phyloP scores from a whole-genome alignment of 1,140 invertebrate genomes.

The Caenorhabditis elegans region WBcel235 BX284606.5:6848001-6848500 shows the following conservation, averaged over 20 bases:
- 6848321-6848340: conserved; percentile 2
- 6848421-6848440: neutral
- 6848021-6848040: conserved; percentile 34
- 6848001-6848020: neutral
- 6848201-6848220: neutral
- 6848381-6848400: neutral
- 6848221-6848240: neutral
- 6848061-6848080: conserved; percentile 25
- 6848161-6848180: neutral
- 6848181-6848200: neutral
- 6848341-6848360: neutral
- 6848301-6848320: conserved; percentile 30
- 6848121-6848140: neutral
- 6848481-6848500: conserved; percentile 5
- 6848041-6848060: conserved; percentile 31
- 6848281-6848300: conserved; percentile 10
- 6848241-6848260: conserved; percentile 15
- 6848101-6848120: neutral
- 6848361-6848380: neutral
- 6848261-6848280: conserved; percentile 16
- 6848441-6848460: too few relatives aligned
- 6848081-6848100: conserved; percentile 25
- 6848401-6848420: neutral
- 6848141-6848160: conserved; percentile 2
- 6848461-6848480: neutral